These are phyloP conservation scores for Oxycera nigricornis DNA, from an alignment of 2,888 invertebrate species.

Conservation along the genomic window DNA sequence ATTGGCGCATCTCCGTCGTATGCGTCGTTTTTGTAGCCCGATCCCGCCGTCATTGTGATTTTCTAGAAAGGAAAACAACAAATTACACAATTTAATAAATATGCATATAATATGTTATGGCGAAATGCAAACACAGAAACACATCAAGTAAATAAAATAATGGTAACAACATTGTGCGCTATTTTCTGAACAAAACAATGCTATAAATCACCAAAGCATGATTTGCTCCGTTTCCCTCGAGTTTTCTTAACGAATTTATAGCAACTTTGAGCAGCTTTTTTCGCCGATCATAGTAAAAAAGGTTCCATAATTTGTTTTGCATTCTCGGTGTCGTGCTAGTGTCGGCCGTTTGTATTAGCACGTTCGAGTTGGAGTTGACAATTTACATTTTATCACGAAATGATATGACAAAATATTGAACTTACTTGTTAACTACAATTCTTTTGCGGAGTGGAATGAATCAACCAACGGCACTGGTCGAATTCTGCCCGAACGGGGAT, in stretches of 20 bases:
- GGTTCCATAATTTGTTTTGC: neutral
- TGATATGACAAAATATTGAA: constrained; percentile 28
- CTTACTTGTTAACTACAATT: constrained; percentile 22
- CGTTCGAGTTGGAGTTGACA: neutral
- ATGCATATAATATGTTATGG: neutral
- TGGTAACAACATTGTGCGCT: neutral
- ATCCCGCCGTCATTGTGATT: constrained; percentile 48
- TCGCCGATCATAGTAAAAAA: too few species aligned
- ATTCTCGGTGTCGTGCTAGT: neutral
- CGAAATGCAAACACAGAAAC: neutral
- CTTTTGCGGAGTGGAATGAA: neutral
- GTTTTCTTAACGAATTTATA: neutral
- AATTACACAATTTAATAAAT: neutral
- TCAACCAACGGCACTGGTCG: neutral
- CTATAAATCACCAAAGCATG: neutral
- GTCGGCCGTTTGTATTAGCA: neutral
- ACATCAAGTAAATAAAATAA: too few species aligned
- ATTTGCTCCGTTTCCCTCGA: neutral
- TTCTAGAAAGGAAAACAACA: neutral
- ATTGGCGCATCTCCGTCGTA: constrained; percentile 61
- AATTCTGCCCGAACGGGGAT: neutral
- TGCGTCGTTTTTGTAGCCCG: constrained; percentile 58
- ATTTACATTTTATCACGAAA: constrained; percentile 25
- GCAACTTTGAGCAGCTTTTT: too few species aligned
- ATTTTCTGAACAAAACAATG: constrained; percentile 13